These are phyloP conservation scores for Perodicticus potto DNA, from an alignment of 2,797 vertebrate genomes.

Conservation along the genomic window DNA sequence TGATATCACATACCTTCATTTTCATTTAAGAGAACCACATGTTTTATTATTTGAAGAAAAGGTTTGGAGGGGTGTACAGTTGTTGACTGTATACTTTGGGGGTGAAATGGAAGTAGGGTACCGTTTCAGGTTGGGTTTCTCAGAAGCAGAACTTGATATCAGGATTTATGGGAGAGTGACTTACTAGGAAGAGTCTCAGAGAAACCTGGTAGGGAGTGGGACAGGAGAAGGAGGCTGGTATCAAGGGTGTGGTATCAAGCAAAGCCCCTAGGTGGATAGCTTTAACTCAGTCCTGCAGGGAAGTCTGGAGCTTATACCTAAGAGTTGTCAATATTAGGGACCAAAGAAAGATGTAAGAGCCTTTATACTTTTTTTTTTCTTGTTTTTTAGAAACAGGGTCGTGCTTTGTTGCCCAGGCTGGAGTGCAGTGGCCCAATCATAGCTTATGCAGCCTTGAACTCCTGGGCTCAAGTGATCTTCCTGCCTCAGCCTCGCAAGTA, in stretches of 20 bases:
- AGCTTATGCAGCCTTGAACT: not conserved
- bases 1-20: conserved; percentile 43
- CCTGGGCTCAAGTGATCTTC: not conserved
- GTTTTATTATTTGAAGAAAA: conserved; percentile 22
- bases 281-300: not conserved
- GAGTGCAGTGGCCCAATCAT: not conserved
- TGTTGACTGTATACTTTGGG: not conserved
- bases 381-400: not conserved
- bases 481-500: not conserved
- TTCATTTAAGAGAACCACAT: conserved; percentile 59
- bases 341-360: not conserved
- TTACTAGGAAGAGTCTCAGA: not conserved
- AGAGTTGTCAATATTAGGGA: not conserved
- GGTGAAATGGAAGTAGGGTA: not conserved
- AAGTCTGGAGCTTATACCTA: not conserved
- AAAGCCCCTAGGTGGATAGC: not conserved
- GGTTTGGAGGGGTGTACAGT: not conserved
- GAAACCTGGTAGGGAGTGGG: not conserved
- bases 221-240: not conserved
- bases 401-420: not conserved
- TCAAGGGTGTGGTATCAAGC: not conserved
- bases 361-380: too few species aligned
- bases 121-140: not conserved
- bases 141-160: not conserved
- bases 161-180: not conserved